Percentiles rank a stretch among this genome's conserved stretches.
Conservation (phyloP, 2,888 invertebrate species). For the Sarcophaga rosellei region DNA sequence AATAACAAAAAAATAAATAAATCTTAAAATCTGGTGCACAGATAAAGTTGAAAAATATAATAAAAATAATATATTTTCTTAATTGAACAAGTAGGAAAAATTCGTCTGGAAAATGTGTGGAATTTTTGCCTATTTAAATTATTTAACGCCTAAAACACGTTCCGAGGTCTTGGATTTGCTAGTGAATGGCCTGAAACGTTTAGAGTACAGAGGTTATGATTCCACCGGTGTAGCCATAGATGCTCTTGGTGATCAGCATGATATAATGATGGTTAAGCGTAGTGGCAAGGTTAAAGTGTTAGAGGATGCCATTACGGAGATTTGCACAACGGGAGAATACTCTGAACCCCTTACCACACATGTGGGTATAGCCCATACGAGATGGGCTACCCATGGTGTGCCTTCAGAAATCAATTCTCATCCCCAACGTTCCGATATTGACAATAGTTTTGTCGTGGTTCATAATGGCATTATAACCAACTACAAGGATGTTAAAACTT, state of each 20-base stretch:
- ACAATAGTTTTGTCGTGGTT: conserved; percentile 94
- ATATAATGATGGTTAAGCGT: conserved; percentile 92
- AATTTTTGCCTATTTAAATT: conserved; percentile 99
- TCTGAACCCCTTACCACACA: conserved; percentile 90
- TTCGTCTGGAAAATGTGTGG: conserved; percentile 82
- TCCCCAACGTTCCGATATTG: conserved; percentile 95
- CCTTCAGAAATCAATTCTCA: conserved; percentile 97
- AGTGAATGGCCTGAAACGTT: conserved; percentile 96
- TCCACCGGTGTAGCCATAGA: conserved; percentile 98
- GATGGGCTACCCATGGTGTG: conserved; percentile 99
- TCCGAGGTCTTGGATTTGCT: conserved; percentile 96
- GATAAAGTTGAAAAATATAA: not conserved
- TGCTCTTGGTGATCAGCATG: conserved; percentile 85
- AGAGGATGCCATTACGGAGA: conserved; percentile 91
- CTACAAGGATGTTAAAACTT: conserved; percentile 96
- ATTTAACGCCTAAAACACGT: conserved; percentile 96
- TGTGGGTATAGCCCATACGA: conserved; percentile 98
- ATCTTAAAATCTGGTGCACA: not conserved
- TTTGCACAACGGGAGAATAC: conserved; percentile 84
- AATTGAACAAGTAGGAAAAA: not conserved
- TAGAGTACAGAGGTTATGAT: conserved; percentile 99
- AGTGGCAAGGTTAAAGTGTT: conserved; percentile 96
- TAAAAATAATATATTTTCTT: not conserved
- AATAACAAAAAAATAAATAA: not conserved
- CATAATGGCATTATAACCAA: conserved; percentile 99